phyloP scores from a whole-genome alignment of 1,140 invertebrate genomes.

The Panulirus ornatus region DNA sequence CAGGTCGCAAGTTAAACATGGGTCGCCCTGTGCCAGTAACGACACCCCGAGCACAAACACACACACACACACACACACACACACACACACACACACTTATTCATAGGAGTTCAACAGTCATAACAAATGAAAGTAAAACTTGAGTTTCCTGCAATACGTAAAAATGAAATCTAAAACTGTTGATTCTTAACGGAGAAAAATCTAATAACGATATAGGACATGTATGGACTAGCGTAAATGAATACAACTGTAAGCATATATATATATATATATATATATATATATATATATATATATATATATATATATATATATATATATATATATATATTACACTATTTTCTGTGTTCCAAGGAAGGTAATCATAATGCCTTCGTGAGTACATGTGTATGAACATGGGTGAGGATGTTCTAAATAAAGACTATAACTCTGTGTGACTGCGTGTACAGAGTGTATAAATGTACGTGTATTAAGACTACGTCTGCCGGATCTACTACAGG shows the following conservation, averaged over 20 bases:
- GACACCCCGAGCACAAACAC: not conserved
- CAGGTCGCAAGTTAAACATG: not conserved
- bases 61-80: conserved; percentile 7
- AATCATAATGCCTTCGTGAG: too few species aligned
- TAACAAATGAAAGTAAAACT: not conserved
- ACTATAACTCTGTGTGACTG: too few species aligned
- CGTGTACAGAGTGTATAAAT: too few species aligned
- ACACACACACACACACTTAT: not conserved
- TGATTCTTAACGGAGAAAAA: not conserved
- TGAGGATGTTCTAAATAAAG: too few species aligned
- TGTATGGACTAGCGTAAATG: not conserved
- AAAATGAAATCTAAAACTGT: not conserved
- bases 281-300: not conserved
- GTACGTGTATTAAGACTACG: too few species aligned
- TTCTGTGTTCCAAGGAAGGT: too few species aligned
- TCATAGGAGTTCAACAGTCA: not conserved
- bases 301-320: not conserved
- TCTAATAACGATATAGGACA: not conserved
- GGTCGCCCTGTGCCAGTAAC: not conserved
- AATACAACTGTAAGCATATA: not conserved
- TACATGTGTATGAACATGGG: too few species aligned
- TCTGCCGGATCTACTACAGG: too few species aligned
- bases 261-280: not conserved
- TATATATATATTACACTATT: too few species aligned
- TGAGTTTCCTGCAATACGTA: not conserved